Base-by-base conservation (phyloP, 2,113 vertebrate genomes). In the Lophura nycthemera region DNA sequence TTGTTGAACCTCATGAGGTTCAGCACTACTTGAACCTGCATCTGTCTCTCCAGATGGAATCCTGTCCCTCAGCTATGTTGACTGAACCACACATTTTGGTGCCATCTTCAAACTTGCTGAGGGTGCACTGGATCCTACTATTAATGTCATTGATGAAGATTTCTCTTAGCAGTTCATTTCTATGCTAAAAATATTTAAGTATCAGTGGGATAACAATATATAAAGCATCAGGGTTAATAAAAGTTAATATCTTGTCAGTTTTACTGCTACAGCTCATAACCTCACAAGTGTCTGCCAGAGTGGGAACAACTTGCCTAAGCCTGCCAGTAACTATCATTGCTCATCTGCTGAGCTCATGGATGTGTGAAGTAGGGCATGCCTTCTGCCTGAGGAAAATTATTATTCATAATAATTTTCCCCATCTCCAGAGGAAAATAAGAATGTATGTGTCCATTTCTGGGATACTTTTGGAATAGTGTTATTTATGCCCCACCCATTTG, bases 381-480 rank as follows among this genome's bases (percentile, higher is more conserved):
- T 54, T 22, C 43, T 0, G 5, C 13, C 30, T 36, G 36, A 66
- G 50, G 60, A 79, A 42, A 76, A 66, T 21, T 4, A 24, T 42
- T 77, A 10, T 14, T 89, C 16, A 13, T 66, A 47, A 59, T 48
- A 74, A 60, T 65, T 93, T 90, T 21, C 86, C 29, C 56, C 56
- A 83, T 29, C 32, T 63, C 36, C 59, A 77, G 56, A 78, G 34
- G 40, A 72, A 86, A 88, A 34, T 25, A 74, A 21, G 22, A 91
- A 74, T 66, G 27, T 54, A 32, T 56, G 18, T 80, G 54, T 85
- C 54, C 27, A 21, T 91, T 86, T 84, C 66, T 87, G 32, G 29
- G 34, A 69, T 91, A 72, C 56, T 83, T 94, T 93, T 86, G 60
- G 87, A 83, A 47, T 77, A 85, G 63, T 34, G 63, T 76, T 90